phyloP scores from a whole-genome alignment of 2,888 invertebrate genomes.

The Thumatha senex region DNA sequence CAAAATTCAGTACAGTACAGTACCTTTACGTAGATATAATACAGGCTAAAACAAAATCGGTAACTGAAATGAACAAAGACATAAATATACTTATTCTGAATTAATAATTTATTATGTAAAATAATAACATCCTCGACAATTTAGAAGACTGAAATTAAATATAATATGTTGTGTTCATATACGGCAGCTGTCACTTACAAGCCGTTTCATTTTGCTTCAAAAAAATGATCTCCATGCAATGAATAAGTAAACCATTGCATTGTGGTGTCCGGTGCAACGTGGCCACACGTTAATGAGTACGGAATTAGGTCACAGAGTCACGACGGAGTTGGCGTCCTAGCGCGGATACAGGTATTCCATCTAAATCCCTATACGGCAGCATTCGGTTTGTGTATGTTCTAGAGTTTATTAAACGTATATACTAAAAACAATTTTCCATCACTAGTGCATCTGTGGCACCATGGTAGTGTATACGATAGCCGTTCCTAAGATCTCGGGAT shows the following conservation, averaged over 20 bases:
- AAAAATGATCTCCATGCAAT: slow-evolving; percentile 38
- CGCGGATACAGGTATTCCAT: slow-evolving; percentile 33
- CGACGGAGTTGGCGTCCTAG: slow-evolving; percentile 36
- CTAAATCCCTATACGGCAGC: slow-evolving; percentile 26
- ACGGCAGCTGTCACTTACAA: slow-evolving; percentile 23
- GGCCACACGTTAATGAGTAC: slow-evolving; percentile 71
- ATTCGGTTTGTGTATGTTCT: slow-evolving; percentile 24
- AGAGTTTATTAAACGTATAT: slow-evolving; percentile 19
- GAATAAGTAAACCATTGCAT: slow-evolving; percentile 65
- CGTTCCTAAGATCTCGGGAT: too few species aligned
- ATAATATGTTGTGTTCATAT: slow-evolving; percentile 35
- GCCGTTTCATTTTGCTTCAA: slow-evolving; percentile 33
- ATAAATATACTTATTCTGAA: too few species aligned
- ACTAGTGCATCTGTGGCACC: too few species aligned
- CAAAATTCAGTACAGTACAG: too few species aligned
- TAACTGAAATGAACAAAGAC: too few species aligned
- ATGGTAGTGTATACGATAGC: too few species aligned
- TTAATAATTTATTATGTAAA: too few species aligned
- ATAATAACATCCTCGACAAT: too few species aligned
- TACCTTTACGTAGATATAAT: too few species aligned
- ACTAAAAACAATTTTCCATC: neutral
- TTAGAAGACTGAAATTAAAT: slow-evolving; percentile 11
- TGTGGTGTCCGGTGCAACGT: slow-evolving; percentile 61
- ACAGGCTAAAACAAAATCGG: too few species aligned
- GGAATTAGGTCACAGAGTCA: slow-evolving; percentile 60